Conservation (phyloP, 2,888 invertebrate species). For the Acanthopleura granulata region DNA sequence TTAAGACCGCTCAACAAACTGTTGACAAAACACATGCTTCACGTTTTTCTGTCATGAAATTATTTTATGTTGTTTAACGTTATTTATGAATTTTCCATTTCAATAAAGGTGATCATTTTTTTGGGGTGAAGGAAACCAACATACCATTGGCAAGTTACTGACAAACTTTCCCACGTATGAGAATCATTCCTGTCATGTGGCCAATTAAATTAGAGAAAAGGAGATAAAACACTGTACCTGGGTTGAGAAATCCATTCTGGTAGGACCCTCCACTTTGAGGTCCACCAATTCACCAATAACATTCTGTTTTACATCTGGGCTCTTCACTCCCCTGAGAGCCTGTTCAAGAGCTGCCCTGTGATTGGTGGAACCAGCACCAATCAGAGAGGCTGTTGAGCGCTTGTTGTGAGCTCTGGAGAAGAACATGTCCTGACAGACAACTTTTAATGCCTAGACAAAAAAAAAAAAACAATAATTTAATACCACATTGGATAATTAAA, state of each 20-base stretch:
- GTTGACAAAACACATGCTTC: no score
- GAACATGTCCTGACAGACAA: slow-evolving; percentile 68
- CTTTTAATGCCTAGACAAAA: slow-evolving; percentile 53
- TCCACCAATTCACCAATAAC: slow-evolving; percentile 58
- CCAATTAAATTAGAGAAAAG: neutral
- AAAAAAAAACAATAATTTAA: slow-evolving; percentile 2
- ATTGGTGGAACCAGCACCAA: slow-evolving; percentile 36
- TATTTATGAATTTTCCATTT: no score
- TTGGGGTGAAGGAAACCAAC: no score
- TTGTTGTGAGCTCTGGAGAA: slow-evolving; percentile 61
- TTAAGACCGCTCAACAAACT: no score
- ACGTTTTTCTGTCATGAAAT: no score
- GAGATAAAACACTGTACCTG: slow-evolving; percentile 35
- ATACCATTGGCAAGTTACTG: no score
- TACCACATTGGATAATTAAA: no score
- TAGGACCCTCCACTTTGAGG: slow-evolving; percentile 56
- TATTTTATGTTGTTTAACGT: no score
- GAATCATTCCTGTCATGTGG: no score
- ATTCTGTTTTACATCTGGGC: slow-evolving; percentile 51
- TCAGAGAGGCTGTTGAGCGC: slow-evolving; percentile 43
- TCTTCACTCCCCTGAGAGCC: slow-evolving; percentile 50
- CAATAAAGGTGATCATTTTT: no score
- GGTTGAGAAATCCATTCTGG: slow-evolving; percentile 47
- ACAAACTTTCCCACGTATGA: no score
- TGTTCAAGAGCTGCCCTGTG: slow-evolving; percentile 55